Evolutionary conservation across 2,797 vertebrate species (phyloP).

Genomic region (Pseudomugil tenellus): DNA sequence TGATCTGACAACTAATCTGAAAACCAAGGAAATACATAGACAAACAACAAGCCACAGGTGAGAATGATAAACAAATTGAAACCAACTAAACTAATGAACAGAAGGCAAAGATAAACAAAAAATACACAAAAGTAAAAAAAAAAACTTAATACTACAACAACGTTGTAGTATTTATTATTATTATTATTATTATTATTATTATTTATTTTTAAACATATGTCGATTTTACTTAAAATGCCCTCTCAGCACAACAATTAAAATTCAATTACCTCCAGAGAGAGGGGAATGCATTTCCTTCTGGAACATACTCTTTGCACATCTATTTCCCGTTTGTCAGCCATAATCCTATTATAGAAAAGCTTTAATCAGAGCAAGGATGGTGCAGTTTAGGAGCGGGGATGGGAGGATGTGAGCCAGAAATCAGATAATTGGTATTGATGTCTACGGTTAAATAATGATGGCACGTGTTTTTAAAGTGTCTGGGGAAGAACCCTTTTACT

Average conservation of each 20-base stretch:
- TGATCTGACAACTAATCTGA: too few species aligned
- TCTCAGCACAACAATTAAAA: conserved; percentile 66
- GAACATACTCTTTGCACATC: conserved; percentile 63
- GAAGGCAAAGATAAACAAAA: too few species aligned
- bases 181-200: too few species aligned
- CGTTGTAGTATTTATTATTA: too few species aligned
- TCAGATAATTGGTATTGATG: conserved; percentile 63
- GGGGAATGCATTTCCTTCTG: conserved; percentile 52
- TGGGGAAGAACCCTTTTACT: conserved; percentile 3
- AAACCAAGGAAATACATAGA: too few species aligned
- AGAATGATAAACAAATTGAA: too few species aligned
- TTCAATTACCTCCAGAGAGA: conserved; percentile 65
- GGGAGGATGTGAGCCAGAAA: conserved; percentile 42
- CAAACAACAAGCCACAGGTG: too few species aligned
- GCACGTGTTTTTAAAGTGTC: conserved; percentile 20
- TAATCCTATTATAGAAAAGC: conserved; percentile 63
- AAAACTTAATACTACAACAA: too few species aligned
- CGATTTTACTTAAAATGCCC: conserved; percentile 30
- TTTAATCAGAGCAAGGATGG: conserved; percentile 58
- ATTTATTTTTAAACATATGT: neutral
- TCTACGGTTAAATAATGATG: conserved; percentile 50
- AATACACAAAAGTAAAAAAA: too few species aligned
- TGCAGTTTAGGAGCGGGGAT: conserved; percentile 18
- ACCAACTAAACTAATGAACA: too few species aligned
- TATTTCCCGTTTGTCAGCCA: conserved; percentile 58